Conservation (phyloP, 2,113 vertebrate genomes). For the Lutjanus erythropterus region DNA sequence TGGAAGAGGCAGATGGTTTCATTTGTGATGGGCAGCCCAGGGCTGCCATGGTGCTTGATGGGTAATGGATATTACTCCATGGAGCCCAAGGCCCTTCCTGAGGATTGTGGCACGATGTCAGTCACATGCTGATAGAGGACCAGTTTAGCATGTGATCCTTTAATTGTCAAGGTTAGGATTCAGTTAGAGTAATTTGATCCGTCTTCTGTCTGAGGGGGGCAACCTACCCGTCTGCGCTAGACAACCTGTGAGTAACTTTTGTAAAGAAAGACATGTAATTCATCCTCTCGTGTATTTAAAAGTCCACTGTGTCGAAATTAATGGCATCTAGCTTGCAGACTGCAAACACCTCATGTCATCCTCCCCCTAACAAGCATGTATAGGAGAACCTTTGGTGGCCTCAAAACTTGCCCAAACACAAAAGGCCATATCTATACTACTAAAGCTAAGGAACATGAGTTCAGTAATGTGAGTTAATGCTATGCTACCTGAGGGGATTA, state of each 20-base stretch:
- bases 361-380: too few species aligned
- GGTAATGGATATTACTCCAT: constrained; percentile 81
- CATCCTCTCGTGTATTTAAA: not conserved
- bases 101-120: constrained; percentile 73
- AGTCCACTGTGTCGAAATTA: too few species aligned
- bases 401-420: too few species aligned
- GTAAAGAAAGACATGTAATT: not conserved
- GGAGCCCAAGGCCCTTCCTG: constrained; percentile 67
- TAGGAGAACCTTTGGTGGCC: too few species aligned
- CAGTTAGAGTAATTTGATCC: constrained; percentile 55
- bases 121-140: constrained; percentile 65
- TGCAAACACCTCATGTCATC: too few species aligned
- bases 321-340: too few species aligned
- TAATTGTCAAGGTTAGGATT: constrained; percentile 66
- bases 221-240: constrained; percentile 12
- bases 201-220: constrained; percentile 14
- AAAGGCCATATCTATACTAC: too few species aligned
- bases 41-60: constrained; percentile 78
- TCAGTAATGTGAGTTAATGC: too few species aligned
- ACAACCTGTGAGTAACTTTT: constrained; percentile 33
- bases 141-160: constrained; percentile 72
- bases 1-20: constrained; percentile 88
- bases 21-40: constrained; percentile 83
- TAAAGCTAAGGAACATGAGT: too few species aligned
- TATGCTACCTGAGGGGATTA: too few species aligned